Conservation (phyloP, 2,888 invertebrate species). For the Amphipyra tragopoginis region DNA sequence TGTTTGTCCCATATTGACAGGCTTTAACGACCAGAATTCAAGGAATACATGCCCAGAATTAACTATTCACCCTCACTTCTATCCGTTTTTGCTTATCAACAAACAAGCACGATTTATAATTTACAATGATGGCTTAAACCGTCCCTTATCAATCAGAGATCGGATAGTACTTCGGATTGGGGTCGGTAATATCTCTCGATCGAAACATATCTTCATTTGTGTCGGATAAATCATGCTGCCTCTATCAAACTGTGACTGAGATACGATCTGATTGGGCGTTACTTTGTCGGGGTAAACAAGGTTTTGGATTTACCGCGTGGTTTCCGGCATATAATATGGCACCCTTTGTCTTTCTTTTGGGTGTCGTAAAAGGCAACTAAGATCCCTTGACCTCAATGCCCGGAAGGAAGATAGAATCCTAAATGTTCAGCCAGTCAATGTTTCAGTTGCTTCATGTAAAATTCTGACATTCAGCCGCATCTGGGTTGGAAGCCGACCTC, state of each 20-base stretch:
- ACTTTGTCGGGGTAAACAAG: slow-evolving; percentile 18
- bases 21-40: background rate
- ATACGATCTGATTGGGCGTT: slow-evolving; percentile 35
- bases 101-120: slow-evolving; percentile 13
- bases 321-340: background rate
- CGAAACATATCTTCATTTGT: slow-evolving; percentile 47
- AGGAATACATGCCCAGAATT: background rate
- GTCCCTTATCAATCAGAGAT: slow-evolving; percentile 34
- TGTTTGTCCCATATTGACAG: slow-evolving; percentile 6
- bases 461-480: no score
- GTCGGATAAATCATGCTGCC: slow-evolving; percentile 51
- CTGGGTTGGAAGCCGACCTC: no score
- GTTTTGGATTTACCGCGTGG: slow-evolving; percentile 6
- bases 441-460: no score
- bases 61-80: background rate
- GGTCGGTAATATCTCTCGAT: slow-evolving; percentile 13
- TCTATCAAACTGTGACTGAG: slow-evolving; percentile 23
- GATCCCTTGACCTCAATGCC: no score
- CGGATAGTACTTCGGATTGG: background rate
- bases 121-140: slow-evolving; percentile 3
- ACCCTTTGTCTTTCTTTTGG: background rate
- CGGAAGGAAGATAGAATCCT: no score
- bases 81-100: background rate
- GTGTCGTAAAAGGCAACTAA: background rate
- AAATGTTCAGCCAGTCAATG: no score